Conservation (phyloP, 2,113 vertebrate genomes). For the Gavia stellata region DNA sequence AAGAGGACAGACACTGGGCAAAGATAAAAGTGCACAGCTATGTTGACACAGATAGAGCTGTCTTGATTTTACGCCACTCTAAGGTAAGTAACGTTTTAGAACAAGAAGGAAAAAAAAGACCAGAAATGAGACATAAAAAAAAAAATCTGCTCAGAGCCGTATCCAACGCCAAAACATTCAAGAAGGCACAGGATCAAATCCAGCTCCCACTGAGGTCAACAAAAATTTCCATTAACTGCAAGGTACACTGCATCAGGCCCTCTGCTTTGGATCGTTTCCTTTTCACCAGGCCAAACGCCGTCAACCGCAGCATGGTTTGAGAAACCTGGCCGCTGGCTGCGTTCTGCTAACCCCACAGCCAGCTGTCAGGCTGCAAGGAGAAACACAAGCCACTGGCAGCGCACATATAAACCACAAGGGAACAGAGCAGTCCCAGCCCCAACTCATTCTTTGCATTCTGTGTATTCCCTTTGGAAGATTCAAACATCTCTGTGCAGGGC, state of each 20-base stretch:
- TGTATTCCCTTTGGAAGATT: neutral
- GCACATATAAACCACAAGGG: neutral
- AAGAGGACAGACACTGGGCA: neutral
- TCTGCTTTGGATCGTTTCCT: neutral
- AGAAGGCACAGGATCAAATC: slow-evolving; percentile 4
- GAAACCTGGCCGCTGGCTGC: neutral
- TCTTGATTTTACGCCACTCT: neutral
- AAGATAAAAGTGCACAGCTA: neutral
- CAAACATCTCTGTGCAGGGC: neutral
- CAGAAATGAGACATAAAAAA: neutral
- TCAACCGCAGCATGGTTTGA: neutral
- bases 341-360: neutral
- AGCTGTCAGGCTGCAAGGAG: slow-evolving; percentile 16
- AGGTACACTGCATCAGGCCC: neutral
- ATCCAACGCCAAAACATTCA: neutral
- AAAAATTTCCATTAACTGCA: slow-evolving; percentile 25
- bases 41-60: neutral
- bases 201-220: slow-evolving; percentile 4
- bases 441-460: neutral
- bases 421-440: neutral
- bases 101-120: neutral
- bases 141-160: neutral
- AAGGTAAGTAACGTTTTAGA: neutral
- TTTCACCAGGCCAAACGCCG: neutral
- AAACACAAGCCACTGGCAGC: slow-evolving; percentile 3